phyloP scores from a whole-genome alignment of 2,113 vertebrate species.

The Telmatochromis sp. region DNA sequence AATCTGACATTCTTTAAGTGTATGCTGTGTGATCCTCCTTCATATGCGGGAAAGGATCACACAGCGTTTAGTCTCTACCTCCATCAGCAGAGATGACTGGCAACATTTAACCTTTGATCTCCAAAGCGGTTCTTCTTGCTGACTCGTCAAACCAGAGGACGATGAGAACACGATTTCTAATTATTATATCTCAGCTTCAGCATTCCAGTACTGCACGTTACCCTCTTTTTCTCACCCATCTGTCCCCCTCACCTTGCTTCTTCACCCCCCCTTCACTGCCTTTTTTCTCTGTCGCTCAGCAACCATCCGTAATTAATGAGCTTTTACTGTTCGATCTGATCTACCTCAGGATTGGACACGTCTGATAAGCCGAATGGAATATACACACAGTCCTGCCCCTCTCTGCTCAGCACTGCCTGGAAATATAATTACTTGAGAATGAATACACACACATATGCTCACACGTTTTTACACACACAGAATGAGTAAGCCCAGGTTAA shows the following conservation, averaged over 20 bases:
- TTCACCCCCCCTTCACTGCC: background rate
- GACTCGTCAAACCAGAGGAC: conserved; percentile 6
- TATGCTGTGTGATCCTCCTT: background rate
- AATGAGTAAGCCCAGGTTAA: conserved; percentile 52
- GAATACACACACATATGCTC: conserved; percentile 10
- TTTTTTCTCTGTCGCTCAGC: conserved; percentile 42
- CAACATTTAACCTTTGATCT: conserved; percentile 43
- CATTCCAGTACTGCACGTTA: background rate
- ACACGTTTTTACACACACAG: background rate
- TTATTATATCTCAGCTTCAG: background rate
- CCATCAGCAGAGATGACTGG: conserved; percentile 20
- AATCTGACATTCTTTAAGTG: background rate
- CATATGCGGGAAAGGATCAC: background rate
- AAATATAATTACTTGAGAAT: conserved; percentile 67
- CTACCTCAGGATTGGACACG: conserved; percentile 62
- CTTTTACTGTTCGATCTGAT: conserved; percentile 69
- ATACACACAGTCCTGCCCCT: conserved; percentile 49
- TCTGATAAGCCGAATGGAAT: conserved; percentile 67
- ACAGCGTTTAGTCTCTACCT: background rate
- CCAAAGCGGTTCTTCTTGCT: background rate
- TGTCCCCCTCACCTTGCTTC: conserved; percentile 6
- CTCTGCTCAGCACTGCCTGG: conserved; percentile 39
- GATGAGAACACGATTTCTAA: background rate
- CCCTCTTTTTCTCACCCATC: conserved; percentile 1
- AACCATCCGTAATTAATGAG: conserved; percentile 70